phyloP scores from a whole-genome alignment of 2,888 invertebrate genomes.

The Beris chalybata region DNA sequence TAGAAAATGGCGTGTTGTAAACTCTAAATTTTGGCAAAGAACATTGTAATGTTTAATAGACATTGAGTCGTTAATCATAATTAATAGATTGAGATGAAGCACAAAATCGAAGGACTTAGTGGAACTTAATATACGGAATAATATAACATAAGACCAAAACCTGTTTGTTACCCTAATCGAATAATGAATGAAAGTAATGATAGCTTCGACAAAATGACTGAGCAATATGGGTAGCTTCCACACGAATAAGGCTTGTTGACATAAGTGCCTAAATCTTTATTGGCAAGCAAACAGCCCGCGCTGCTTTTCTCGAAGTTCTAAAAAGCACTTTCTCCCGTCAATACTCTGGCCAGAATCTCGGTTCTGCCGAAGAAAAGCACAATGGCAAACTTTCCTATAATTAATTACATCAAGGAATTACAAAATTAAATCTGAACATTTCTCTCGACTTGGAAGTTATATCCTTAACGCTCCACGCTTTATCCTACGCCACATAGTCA shows the following conservation, averaged over 20 bases:
- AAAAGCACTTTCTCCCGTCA: background rate
- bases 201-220: constrained; percentile 1
- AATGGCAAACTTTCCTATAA: constrained; percentile 36
- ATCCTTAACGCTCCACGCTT: constrained; percentile 17
- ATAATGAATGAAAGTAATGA: background rate
- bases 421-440: constrained; percentile 35
- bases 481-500: background rate
- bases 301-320: background rate
- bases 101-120: too few species aligned
- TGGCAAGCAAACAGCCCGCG: background rate
- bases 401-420: constrained; percentile 37
- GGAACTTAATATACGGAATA: too few species aligned
- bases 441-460: constrained; percentile 11
- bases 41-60: too few species aligned
- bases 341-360: too few species aligned
- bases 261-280: constrained; percentile 20
- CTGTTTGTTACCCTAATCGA: too few species aligned
- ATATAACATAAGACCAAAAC: too few species aligned
- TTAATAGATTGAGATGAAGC: too few species aligned
- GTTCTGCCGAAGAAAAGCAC: constrained; percentile 27
- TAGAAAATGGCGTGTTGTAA: too few species aligned
- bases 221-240: background rate
- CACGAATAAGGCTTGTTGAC: constrained; percentile 2
- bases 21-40: too few species aligned
- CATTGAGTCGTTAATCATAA: too few species aligned